Evolutionary conservation across 2,113 vertebrate genomes (phyloP), one percentile per base, ranked within the genome.

Genomic region (Caloenas nicobarica): DNA sequence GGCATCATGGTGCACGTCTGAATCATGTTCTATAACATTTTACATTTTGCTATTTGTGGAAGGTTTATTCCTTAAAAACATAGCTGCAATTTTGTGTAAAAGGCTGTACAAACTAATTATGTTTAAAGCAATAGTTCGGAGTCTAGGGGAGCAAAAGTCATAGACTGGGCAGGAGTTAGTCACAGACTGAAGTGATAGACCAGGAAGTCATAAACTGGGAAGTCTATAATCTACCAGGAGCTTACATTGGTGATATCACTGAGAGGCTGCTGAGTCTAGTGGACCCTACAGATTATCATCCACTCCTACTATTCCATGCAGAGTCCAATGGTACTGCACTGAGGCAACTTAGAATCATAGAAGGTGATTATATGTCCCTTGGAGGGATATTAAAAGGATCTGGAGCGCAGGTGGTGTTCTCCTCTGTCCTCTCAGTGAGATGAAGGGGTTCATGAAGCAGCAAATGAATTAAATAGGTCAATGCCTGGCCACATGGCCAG

Each of bases 211-310:
- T 19, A 88, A 19, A 21, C 11, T 36, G 21, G 11, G 44, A 69
- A 44, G 6, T 33, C 42, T 69, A 4, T 26, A 56, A 46, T 7
- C 29, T 73, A 12, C 19, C 6, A 78, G 50, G 12, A 62, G 9
- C 3, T 88, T 68, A 9, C 11, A 50, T 4, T 44, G 42, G 12
- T 2, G 10, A 22, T 2, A 16, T 44, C 7, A 19, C 1, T 0
- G 1, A 69, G 16, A 36, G 23, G 16, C 11, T 78, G 24, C 14
- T 1, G 3, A 64, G n/a, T 21, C 16, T 62, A 16, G 50, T 65
- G 28, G 69, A 69, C 25, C 5, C 11, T 42, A 38, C 7, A 29
- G 38, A 8, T 73, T 46, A 46, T 46, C 44, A 46, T 46, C 18
- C 44, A 46, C 16, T 46, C 44, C 18, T 46, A 46, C 44, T 46